phyloP scores from a whole-genome alignment of 2,113 vertebrate genomes.

The Saccopteryx leptura region DNA sequence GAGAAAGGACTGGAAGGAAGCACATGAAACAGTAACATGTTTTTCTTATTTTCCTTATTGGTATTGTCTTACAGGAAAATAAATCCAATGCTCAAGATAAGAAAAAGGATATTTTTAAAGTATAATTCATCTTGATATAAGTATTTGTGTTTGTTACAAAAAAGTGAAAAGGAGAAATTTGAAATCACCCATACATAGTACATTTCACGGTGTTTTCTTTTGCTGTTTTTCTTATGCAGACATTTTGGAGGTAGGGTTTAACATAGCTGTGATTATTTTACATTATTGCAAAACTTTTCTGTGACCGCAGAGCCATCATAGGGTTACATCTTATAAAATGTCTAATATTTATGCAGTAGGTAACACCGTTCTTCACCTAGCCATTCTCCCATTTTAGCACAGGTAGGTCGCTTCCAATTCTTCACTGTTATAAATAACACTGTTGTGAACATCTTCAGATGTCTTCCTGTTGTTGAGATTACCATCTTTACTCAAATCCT shows the following conservation, averaged over 20 bases:
- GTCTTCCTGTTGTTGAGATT: background rate
- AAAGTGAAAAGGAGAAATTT: background rate
- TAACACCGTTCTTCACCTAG: too few species aligned
- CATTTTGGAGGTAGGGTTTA: background rate
- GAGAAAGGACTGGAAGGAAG: constrained; percentile 73
- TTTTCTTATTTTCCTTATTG: constrained; percentile 63
- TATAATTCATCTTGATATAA: constrained; percentile 51
- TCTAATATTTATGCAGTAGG: background rate
- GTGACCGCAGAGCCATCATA: background rate
- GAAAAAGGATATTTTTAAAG: constrained; percentile 17
- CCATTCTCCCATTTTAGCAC: background rate
- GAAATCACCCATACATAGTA: background rate
- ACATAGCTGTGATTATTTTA: background rate
- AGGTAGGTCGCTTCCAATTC: background rate
- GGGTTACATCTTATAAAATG: background rate
- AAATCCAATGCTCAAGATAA: constrained; percentile 51
- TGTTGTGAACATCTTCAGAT: background rate
- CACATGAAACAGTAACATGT: background rate
- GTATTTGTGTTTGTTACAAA: background rate
- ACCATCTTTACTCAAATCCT: background rate
- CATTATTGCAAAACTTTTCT: background rate
- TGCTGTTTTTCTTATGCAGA: background rate
- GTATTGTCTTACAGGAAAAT: constrained; percentile 41
- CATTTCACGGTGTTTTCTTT: background rate
- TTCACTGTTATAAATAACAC: background rate